Base-by-base conservation (phyloP, 2,113 vertebrate species). In the Mungos mungo region DNA sequence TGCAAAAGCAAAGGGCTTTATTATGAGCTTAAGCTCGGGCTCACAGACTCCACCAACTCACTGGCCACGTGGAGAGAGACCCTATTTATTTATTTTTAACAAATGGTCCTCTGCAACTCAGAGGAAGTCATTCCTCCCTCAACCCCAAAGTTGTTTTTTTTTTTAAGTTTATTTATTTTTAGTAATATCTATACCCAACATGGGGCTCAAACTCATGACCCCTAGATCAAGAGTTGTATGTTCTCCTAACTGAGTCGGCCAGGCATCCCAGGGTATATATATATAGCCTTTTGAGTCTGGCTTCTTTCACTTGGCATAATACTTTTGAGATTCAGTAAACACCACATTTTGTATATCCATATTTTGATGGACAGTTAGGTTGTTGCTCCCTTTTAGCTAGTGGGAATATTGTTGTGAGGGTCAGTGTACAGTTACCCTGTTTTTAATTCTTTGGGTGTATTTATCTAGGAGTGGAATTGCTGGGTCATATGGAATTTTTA, bases 301-400 rank as follows among this genome's bases (percentile, higher is more conserved):
- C 45, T 84, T 63, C 38, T 81, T 96, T 84, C 21, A 88, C 25
- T 93, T 87, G 81, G 47, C 5, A 5, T 63, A 77, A 90, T 85
- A 47, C 65, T 72, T 72, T 90, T 88, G 76, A 82, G 52, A 79
- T 93, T 90, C 71, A 72, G 0, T 47, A 66, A 93, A 9, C 71
- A 45, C 31, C 19, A 90, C 41, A 88, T 90, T 95, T 77, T 95
- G 29, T 79, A 41, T 76, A 57, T 76, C 23, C 35, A 19, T 47
- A 81, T 77, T 41, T 47, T 86, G 72, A 85, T 89, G n/a, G 60
- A 38, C 29, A 38, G 21, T 41, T 88, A 21, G 31, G 12, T 54
- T 94, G 33, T 88, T 63, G 81, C 33, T 29, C 77, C 18, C n/a
- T 88, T 88, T 95, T 95, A 29, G n/a, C 86, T 87, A 52, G 45